Percentiles rank a stretch among this genome's conserved stretches.
phyloP scores from a whole-genome alignment of 1,140 invertebrate species.

The Samia ricini region DNA sequence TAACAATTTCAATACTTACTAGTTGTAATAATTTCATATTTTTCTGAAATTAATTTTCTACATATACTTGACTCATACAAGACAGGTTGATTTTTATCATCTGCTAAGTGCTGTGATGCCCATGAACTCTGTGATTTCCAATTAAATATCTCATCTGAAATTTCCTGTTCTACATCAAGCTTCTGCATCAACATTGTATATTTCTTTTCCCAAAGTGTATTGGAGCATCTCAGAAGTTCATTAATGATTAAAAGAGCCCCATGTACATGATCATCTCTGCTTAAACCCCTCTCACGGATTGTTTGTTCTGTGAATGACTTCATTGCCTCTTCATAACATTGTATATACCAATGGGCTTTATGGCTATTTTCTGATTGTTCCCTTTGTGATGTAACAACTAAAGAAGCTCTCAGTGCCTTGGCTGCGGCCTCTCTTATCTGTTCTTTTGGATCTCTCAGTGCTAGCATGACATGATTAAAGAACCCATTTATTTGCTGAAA shows the following conservation, averaged over 20 bases:
- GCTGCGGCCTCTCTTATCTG: constrained; percentile 94
- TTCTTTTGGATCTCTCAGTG: constrained; percentile 94
- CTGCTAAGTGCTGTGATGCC: constrained; percentile 81
- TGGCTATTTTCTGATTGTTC: constrained; percentile 94
- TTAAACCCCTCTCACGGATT: constrained; percentile 85
- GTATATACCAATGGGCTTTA: constrained; percentile 93
- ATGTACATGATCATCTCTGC: constrained; percentile 94
- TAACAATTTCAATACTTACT: constrained; percentile 55
- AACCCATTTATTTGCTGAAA: constrained; percentile 97
- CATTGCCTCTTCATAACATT: constrained; percentile 93
- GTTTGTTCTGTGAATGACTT: constrained; percentile 85
- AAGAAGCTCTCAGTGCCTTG: constrained; percentile 93
- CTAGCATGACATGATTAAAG: constrained; percentile 96
- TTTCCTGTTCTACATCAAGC: constrained; percentile 67
- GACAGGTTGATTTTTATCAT: constrained; percentile 63
- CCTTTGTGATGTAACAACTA: constrained; percentile 95
- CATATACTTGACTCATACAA: constrained; percentile 92
- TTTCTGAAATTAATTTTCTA: constrained; percentile 88
- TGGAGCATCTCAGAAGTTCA: constrained; percentile 95
- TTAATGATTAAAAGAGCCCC: constrained; percentile 95
- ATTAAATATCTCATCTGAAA: constrained; percentile 78
- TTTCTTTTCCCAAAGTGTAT: constrained; percentile 91
- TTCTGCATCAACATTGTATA: constrained; percentile 85
- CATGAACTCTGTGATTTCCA: constrained; percentile 77
- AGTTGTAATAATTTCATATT: constrained; percentile 90